Evolutionary conservation across 2,113 vertebrate species (phyloP).

Genomic region (Semicossyphus pulcher): DNA sequence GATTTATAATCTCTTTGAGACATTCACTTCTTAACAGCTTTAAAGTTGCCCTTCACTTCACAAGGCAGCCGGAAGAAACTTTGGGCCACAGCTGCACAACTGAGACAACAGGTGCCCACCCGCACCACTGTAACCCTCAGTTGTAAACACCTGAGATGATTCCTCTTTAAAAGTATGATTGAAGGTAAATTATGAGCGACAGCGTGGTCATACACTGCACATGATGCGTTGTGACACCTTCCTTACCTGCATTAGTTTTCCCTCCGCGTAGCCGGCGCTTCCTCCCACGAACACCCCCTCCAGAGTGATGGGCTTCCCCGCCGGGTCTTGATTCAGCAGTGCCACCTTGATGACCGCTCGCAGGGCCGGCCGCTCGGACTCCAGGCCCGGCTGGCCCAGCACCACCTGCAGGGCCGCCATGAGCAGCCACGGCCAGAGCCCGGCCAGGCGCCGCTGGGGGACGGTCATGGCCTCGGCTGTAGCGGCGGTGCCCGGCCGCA

Average conservation of each 20-base stretch:
- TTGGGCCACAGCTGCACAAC: not conserved
- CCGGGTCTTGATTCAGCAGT: slow-evolving; percentile 89
- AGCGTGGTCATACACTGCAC: not conserved
- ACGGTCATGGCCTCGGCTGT: slow-evolving; percentile 96
- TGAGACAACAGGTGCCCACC: slow-evolving; percentile 13
- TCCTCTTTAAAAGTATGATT: not conserved
- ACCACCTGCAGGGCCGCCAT: slow-evolving; percentile 93
- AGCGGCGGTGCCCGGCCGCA: slow-evolving; percentile 88
- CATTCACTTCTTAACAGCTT: not conserved
- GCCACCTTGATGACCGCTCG: slow-evolving; percentile 93
- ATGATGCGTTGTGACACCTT: slow-evolving; percentile 58
- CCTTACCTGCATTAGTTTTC: slow-evolving; percentile 96
- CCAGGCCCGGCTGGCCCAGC: slow-evolving; percentile 88
- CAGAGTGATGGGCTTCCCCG: slow-evolving; percentile 87
- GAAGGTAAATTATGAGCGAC: not conserved
- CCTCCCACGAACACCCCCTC: slow-evolving; percentile 93
- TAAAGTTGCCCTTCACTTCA: not conserved
- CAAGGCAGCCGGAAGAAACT: not conserved
- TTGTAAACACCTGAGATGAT: not conserved
- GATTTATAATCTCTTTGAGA: not conserved
- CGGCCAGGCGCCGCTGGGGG: slow-evolving; percentile 92
- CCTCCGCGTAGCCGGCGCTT: slow-evolving; percentile 89
- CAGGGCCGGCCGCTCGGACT: slow-evolving; percentile 87
- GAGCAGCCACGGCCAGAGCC: slow-evolving; percentile 98
- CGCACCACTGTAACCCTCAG: not conserved